These are phyloP conservation scores for Drosophila ezoana DNA, from an alignment of 2,888 invertebrate genomes.

Conservation along the genomic window DNA sequence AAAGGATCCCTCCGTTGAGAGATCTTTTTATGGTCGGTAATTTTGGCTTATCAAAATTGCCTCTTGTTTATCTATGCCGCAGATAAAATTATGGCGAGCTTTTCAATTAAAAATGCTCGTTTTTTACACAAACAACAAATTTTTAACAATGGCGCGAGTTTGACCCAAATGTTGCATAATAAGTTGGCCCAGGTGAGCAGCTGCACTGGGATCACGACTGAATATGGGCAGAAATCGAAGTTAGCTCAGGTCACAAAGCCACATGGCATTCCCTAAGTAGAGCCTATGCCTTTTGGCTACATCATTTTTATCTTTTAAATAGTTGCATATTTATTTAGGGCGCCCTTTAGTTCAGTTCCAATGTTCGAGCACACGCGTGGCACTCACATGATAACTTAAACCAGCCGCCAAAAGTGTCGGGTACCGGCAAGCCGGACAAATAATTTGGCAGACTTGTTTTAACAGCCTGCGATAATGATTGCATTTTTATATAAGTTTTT, in stretches of 20 bases:
- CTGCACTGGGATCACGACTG: neutral
- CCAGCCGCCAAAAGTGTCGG: slow-evolving; percentile 93
- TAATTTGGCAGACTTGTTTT: slow-evolving; percentile 94
- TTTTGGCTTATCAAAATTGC: slow-evolving; percentile 33
- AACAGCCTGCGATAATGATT: slow-evolving; percentile 90
- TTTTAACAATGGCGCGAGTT: slow-evolving; percentile 26
- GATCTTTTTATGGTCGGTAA: slow-evolving; percentile 1
- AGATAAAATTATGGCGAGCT: slow-evolving; percentile 42
- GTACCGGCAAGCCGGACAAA: slow-evolving; percentile 92
- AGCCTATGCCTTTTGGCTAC: slow-evolving; percentile 1
- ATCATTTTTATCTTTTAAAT: slow-evolving; percentile 11
- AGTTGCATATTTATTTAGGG: slow-evolving; percentile 19
- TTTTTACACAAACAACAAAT: slow-evolving; percentile 26
- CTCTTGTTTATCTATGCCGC: slow-evolving; percentile 33
- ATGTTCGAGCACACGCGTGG: slow-evolving; percentile 18
- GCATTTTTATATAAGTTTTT: slow-evolving; percentile 86
- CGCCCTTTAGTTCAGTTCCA: slow-evolving; percentile 46
- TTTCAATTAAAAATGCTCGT: slow-evolving; percentile 23
- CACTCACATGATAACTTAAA: slow-evolving; percentile 92
- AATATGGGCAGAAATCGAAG: slow-evolving; percentile 5
- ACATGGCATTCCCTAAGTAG: neutral
- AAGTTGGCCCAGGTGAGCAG: slow-evolving; percentile 28
- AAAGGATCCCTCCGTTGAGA: slow-evolving; percentile 8
- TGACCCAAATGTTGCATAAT: slow-evolving; percentile 66
- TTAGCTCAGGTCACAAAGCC: slow-evolving; percentile 5